Evolutionary conservation across 1,140 invertebrate species (phyloP), one percentile per base, ranked within the genome.

Genomic region (Thrips palmi): DNA sequence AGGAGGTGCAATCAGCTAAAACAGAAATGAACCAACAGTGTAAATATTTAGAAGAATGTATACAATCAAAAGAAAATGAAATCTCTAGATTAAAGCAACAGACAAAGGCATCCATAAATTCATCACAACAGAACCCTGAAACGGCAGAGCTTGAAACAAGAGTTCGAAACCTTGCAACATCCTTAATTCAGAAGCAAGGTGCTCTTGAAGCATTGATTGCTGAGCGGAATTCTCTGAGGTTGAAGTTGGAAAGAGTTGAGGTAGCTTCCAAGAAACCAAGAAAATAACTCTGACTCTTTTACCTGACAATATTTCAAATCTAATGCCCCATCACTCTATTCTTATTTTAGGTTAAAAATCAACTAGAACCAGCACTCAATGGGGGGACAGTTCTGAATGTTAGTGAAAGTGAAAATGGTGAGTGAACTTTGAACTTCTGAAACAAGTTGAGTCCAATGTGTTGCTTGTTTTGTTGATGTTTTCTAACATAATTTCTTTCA

Each of bases 231-330:
- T 81, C 81, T 8, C 58, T 86, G 17, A 57, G 68, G 29, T 51
- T 86, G 15, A 81, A 85, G 51, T 54, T 85, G 18, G 82, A 86
- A 52, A 74, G 81, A 55, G 55, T 76, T n/a, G 77, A 84, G 59
- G 72, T 68, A 45, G 57, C 52, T 50, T 22, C 45, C 52, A 14
- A 49, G 50, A 30, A 54, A 46, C 42, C 48, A 50, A 38, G 52
- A 52, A 31, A 59, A 59, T 51, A 62, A 55, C 45, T 39, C 45
- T 15, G 25, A 47, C 0, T 56, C n/a, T n/a, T n/a, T n/a, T n/a
- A n/a, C n/a, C n/a, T n/a, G n/a, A n/a, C n/a, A n/a, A n/a, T n/a
- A n/a, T n/a, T n/a, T n/a, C n/a, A n/a, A n/a, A n/a, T n/a, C n/a
- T n/a, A n/a, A n/a, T n/a, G n/a, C n/a, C n/a, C n/a, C n/a, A n/a